Conservation (phyloP, 2,113 vertebrate genomes). For the Brachypteracias leptosomus region DNA sequence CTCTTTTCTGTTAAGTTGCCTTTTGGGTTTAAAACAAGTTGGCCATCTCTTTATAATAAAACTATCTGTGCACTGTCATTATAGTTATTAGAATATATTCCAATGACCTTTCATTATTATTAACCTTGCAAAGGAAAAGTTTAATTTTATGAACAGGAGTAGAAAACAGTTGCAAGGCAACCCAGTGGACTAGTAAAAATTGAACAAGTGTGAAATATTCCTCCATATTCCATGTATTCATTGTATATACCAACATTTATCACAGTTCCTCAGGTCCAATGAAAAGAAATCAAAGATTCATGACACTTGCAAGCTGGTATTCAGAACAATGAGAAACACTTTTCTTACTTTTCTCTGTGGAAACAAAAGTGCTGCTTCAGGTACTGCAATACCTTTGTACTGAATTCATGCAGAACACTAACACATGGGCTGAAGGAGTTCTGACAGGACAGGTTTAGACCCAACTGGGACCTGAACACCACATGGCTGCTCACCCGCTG, state of each 20-base stretch:
- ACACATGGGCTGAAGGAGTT: not conserved
- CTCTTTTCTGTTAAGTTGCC: not conserved
- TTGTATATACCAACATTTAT: not conserved
- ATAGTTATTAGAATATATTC: not conserved
- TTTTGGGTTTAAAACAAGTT: not conserved
- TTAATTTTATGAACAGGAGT: not conserved
- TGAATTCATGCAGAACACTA: not conserved
- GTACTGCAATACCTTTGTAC: not conserved
- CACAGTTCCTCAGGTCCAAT: not conserved
- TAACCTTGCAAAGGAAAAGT: not conserved
- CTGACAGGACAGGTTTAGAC: not conserved
- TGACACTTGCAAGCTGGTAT: not conserved
- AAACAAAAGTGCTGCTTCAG: not conserved
- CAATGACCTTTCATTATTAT: not conserved
- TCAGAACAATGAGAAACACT: not conserved
- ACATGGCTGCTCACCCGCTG: too few species aligned
- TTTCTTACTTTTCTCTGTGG: not conserved
- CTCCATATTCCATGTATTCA: not conserved
- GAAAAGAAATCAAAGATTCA: conserved; percentile 18
- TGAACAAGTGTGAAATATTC: not conserved
- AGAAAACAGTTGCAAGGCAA: not conserved
- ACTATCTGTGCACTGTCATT: not conserved
- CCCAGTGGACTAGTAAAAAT: not conserved
- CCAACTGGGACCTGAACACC: too few species aligned
- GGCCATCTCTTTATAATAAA: not conserved